Percentiles rank a stretch among this genome's conserved stretches.
Conservation (phyloP, 2,113 vertebrate species). For the Dromaius novaehollandiae region DNA sequence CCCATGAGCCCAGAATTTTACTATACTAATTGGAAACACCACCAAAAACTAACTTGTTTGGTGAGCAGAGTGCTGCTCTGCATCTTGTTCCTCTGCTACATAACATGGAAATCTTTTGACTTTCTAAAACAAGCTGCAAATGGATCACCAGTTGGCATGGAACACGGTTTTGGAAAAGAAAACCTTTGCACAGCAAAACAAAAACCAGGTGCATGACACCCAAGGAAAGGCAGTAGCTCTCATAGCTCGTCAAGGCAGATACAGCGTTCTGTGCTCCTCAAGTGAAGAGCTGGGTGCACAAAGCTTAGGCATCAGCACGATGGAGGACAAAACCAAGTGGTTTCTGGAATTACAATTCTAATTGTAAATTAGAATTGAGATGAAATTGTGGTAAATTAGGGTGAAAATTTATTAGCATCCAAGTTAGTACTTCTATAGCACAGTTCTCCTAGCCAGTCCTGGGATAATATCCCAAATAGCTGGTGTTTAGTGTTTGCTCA, state of each 20-base stretch:
- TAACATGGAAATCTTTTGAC: neutral
- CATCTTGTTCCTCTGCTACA: neutral
- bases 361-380: too few relatives aligned
- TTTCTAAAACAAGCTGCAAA: neutral
- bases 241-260: neutral
- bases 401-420: neutral
- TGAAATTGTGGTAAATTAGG: neutral
- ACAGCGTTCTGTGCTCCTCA: neutral
- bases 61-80: neutral
- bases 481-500: neutral
- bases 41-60: neutral
- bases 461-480: neutral
- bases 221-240: neutral
- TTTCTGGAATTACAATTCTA: neutral
- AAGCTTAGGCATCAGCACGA: neutral
- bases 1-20: neutral
- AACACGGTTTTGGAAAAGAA: neutral
- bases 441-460: neutral
- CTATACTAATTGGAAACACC: neutral
- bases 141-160: neutral
- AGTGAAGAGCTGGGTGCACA: too few relatives aligned
- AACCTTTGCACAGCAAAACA: neutral
- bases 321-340: neutral
- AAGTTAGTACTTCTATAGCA: neutral
- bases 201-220: neutral